These are phyloP conservation scores for Stylophora pistillata DNA, from an alignment of 64 coral and sea anemone species.

Conservation along the genomic window DNA sequence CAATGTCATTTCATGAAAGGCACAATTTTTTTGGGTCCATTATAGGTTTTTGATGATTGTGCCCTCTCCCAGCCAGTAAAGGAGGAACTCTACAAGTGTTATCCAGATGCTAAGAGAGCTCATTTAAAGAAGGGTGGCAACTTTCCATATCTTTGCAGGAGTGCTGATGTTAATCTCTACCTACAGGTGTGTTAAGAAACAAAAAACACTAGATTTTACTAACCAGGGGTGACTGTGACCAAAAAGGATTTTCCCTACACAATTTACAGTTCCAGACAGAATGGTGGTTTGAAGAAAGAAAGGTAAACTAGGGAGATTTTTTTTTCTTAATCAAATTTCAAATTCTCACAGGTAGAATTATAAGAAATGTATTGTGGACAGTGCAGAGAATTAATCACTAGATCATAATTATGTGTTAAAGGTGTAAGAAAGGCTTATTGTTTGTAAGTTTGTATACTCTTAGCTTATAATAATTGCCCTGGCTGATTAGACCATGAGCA, in stretches of 20 bases:
- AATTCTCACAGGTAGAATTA: too few relatives aligned
- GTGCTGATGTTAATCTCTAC: slow-evolving; percentile 95
- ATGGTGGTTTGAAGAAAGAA: neutral
- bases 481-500: too few relatives aligned
- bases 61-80: slow-evolving; percentile 95
- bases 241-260: too few relatives aligned
- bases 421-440: too few relatives aligned
- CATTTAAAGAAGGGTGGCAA: slow-evolving; percentile 97
- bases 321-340: too few relatives aligned
- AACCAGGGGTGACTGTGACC: too few relatives aligned
- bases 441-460: too few relatives aligned
- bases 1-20: neutral
- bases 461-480: too few relatives aligned
- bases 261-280: neutral
- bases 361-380: too few relatives aligned
- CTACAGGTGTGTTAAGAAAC: slow-evolving; percentile 65
- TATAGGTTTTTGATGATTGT: slow-evolving; percentile 97
- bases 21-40: neutral
- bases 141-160: slow-evolving; percentile 96
- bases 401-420: too few relatives aligned
- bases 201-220: neutral
- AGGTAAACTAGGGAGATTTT: too few relatives aligned
- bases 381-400: too few relatives aligned
- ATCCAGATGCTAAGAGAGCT: slow-evolving; percentile 91
- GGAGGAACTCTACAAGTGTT: slow-evolving; percentile 92